These are phyloP conservation scores for Sphaerodactylus townsendi DNA, from an alignment of 2,113 vertebrate genomes.

Conservation along the genomic window DNA sequence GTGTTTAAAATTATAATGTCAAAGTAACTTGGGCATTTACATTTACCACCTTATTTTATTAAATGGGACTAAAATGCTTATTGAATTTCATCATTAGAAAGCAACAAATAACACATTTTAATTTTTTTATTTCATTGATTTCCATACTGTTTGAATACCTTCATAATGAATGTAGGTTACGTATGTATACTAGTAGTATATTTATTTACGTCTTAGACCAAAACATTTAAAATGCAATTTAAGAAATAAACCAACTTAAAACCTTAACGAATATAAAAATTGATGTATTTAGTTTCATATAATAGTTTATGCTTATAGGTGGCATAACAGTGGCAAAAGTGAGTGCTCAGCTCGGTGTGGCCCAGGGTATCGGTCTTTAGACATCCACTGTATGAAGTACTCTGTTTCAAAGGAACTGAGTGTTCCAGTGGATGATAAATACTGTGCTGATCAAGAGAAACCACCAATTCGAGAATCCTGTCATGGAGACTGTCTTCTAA, in stretches of 20 bases:
- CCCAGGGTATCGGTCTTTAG: constrained; percentile 83
- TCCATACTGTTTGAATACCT: background rate
- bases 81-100: background rate
- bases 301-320: constrained; percentile 77
- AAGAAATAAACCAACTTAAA: no score
- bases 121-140: background rate
- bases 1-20: background rate
- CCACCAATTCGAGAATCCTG: constrained; percentile 86
- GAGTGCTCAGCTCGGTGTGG: constrained; percentile 91
- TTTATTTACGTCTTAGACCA: no score
- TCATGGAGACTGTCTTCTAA: constrained; percentile 85
- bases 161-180: background rate
- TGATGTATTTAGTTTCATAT: constrained; percentile 48
- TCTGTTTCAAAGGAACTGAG: constrained; percentile 77
- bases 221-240: no score
- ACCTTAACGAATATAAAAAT: no score
- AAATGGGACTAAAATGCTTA: background rate
- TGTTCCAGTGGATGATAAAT: constrained; percentile 76
- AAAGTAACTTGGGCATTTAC: background rate
- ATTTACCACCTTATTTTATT: background rate
- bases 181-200: no score
- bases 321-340: constrained; percentile 87
- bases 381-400: constrained; percentile 90
- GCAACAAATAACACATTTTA: background rate
- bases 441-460: constrained; percentile 82